Base-by-base conservation (phyloP, 2,888 invertebrate genomes). In the Cryptosula pallasiana region DNA sequence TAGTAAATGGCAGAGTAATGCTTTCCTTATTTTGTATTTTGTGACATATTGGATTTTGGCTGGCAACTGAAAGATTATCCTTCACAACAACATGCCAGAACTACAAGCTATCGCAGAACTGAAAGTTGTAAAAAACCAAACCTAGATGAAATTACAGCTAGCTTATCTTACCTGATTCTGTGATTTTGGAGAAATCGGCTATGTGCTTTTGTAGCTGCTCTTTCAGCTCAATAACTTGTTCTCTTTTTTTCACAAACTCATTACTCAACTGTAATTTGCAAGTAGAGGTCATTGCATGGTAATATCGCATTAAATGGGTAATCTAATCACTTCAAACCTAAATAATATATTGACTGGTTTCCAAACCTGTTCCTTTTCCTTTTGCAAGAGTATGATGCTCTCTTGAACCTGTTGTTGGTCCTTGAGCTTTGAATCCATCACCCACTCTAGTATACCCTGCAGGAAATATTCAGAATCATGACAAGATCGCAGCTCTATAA, bases 361-460 rank as follows among this genome's bases (percentile, higher is more conserved):
- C 9, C 25, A 3, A 71, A 81, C 79, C 77, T 79, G 79, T 71
- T 82, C 81, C 72, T 81, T 81, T 72, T 82, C 81, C 73, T 80
- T 81, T 78, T 82, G 82, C 55, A 82, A 75, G 35, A 78, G 72
- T 58, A 78, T 72, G 25, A 80, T 76, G 71, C 78, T 78, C 73
- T 82, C 81, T 73, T 81, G 80, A n/a, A 81, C 71, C 54, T 83
- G 81, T 63, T 77, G 77, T 75, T 79, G 81, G 0, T 81, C 82
- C 74, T 80, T 79, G 76, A 78, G 78, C 78, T 78, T 77, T 69
- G 78, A 79, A 75, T 81, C 81, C 78, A 80, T 81, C 54, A 83
- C 82, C 81, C 81, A 83, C 73, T 83, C 82, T 69, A 82, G 75
- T 27, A 83, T 78, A 69, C 82, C 82, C 81, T 82, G 75, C 23